A percentile compares a stretch with the other conserved stretches of the same genome.
phyloP scores from a whole-genome alignment of 2,888 invertebrate species.

The Branchipolynoe longqiensis region DNA sequence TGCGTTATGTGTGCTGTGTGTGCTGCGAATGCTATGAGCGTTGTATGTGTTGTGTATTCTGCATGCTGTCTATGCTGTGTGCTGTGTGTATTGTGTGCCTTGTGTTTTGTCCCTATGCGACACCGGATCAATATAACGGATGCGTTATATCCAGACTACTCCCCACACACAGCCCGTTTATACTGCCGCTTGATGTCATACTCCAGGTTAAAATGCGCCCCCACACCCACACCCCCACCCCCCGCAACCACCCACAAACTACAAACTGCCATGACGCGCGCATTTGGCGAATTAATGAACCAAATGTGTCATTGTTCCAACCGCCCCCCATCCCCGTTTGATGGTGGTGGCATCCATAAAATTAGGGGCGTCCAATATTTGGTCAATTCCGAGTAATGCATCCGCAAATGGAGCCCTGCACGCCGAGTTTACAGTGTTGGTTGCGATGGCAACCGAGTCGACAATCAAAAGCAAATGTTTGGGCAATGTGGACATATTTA shows the following conservation, averaged over 20 bases:
- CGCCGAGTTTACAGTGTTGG: conserved; percentile 8
- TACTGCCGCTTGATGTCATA: conserved; percentile 24
- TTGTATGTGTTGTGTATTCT: no score
- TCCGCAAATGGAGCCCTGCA: conserved; percentile 54
- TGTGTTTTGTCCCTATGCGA: not conserved
- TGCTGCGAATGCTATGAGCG: no score
- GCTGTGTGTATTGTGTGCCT: no score
- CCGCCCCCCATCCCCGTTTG: not conserved
- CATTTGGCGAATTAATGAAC: conserved; percentile 54
- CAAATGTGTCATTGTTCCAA: conserved; percentile 51
- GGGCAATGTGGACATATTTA: conserved; percentile 51
- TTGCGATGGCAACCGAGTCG: conserved; percentile 51
- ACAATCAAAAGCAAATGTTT: conserved; percentile 51
- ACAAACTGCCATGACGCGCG: conserved; percentile 23
- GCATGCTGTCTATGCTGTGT: no score
- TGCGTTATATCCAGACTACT: no score
- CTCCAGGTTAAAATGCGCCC: not conserved
- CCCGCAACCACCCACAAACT: no score
- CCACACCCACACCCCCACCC: not conserved
- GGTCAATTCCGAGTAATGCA: conserved; percentile 51
- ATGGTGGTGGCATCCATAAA: conserved; percentile 41
- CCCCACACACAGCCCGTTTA: not conserved
- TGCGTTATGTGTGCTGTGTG: no score
- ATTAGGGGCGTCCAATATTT: conserved; percentile 56
- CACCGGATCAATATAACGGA: conserved; percentile 4